Base-by-base conservation (phyloP, 2,888 invertebrate genomes). In the Rambutsinella grinnellia region DNA sequence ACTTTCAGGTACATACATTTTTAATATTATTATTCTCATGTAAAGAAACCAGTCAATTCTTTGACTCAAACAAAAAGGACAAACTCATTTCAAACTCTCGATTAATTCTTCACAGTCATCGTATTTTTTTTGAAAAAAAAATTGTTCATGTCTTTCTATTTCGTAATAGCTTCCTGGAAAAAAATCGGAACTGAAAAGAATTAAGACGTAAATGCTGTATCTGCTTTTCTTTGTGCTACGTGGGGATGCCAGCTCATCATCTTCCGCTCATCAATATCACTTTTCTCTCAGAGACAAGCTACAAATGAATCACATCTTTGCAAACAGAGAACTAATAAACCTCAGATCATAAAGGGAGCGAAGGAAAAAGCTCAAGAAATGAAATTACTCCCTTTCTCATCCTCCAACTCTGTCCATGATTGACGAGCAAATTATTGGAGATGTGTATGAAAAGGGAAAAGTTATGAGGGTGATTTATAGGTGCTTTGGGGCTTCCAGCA, bases 401-500 rank as follows among this genome's bases (percentile, higher is more conserved):
- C 36, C 19, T 23, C 46, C 46, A 62, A 62, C 26, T 28, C 27
- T 54, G 69, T 62, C 46, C 44, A 51, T 65, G 72, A 72, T 72
- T 72, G 72, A 72, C 72, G 65, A 72, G 65, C 72, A 72, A 72
- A 72, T 72, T 65, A 60, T 72, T 71, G 63, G 51, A 57, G 51
- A 15, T 47, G 61, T 56, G 26, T 17, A 56, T 53, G 17, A 51
- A 17, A 36, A 69, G 49, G 58, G 68, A 56, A 68, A 28, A 28
- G 28, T 70, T 61, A 56, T 70, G 69, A 70, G 61, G 69, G 51
- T 70, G 69, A 70, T 70, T 70, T 70, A 70, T 62, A 70, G 61
- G 3, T 44, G 24, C 10, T 17, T 23, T 51, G 19, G 47, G 46
- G 28, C 28, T 21, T n/a, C n/a, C n/a, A n/a, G n/a, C n/a, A n/a